Conservation (phyloP, 2,113 vertebrate genomes). For the Catharus minimus region DNA sequence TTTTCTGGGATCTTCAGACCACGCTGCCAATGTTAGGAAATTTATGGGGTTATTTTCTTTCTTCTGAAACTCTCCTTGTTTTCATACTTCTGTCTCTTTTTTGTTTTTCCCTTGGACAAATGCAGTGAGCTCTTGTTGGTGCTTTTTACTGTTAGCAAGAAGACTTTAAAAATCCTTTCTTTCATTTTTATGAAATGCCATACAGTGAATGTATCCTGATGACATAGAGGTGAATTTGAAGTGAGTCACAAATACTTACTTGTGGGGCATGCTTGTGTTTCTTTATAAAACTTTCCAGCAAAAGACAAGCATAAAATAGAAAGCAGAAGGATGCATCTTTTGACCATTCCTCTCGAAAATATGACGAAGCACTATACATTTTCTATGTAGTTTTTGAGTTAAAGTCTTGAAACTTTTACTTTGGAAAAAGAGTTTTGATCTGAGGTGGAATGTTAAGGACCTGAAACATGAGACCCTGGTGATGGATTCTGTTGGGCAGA, state of each 20-base stretch:
- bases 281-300: neutral
- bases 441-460: neutral
- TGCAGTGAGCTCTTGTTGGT: neutral
- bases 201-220: neutral
- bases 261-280: neutral
- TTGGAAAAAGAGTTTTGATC: neutral
- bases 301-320: neutral
- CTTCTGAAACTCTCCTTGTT: neutral
- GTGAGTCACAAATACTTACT: neutral
- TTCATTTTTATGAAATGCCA: neutral
- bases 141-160: neutral
- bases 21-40: neutral
- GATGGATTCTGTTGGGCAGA: neutral
- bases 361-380: neutral
- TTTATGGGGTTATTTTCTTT: neutral
- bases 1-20: neutral
- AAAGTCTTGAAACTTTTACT: neutral
- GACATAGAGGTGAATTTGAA: neutral
- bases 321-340: neutral
- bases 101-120: neutral
- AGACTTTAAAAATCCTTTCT: neutral
- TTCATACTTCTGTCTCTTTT: neutral
- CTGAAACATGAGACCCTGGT: neutral
- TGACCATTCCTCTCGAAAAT: neutral
- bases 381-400: neutral